Base-by-base conservation (phyloP, 2,888 invertebrate genomes). In the Harpalus rubripes region DNA sequence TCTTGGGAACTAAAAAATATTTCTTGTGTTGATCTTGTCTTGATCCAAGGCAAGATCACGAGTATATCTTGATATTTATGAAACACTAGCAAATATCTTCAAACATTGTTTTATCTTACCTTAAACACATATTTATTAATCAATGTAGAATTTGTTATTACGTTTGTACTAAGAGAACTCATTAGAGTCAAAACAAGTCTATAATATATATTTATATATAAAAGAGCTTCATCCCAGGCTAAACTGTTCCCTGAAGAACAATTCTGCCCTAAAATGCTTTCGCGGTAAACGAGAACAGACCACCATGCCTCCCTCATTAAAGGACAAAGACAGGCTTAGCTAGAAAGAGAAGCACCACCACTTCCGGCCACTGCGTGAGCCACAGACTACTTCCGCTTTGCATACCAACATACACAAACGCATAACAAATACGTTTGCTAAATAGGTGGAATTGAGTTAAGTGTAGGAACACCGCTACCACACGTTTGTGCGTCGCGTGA, bases 341-440 rank as follows among this genome's bases (percentile, higher is more conserved):
- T 12, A 52, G 10, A 52, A 52, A 52, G 44, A 52, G 44, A 52
- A 8, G 32, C 10, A 16, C 18, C 59, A 16, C 59, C 59, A 59
- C 59, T 59, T 59, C 59, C 59, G 59, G 59, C 59, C 59, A 59
- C 59, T 59, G 59, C 59, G 59, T 59, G 59, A n/a, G 2, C 59
- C 59, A 4, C 12, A 44, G 1, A 56, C 59, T 59, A 16, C 59
- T 59, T 59, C 59, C 59, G 59, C 16, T 59, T 12, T 59, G 0
- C 16, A 59, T 52, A 59, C 59, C 59, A 7, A 15, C 59, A 16
- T 6, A 16, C 59, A 59, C 15, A 59, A 59, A 59, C 59, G 16
- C 59, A 59, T 16, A 15, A 15, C 59, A 59, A 15, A 59, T 16
- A 16, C 59, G 16, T 16, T 7, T 59, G 59, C 15, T 59, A 59